Base-by-base conservation (phyloP, 2,888 invertebrate species). In the Andrena minutula region DNA sequence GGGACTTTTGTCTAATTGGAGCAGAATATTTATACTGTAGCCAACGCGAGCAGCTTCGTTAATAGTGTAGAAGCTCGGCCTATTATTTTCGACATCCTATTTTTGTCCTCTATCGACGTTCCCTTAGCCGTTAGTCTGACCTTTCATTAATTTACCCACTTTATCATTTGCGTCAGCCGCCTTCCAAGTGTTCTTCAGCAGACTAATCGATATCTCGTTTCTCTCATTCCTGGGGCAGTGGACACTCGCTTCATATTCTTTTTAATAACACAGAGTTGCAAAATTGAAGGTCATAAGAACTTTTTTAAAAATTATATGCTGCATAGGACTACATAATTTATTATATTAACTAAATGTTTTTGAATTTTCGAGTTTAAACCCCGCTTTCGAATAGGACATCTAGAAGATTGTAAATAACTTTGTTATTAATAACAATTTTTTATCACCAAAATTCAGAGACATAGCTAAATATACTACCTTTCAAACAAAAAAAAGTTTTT, bases 131-230 rank as follows among this genome's bases (percentile, higher is more conserved):
- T 53, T 65, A 56, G 75, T 66, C 58, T 84, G 83, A 83, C 78
- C 83, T 83, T 83, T 73, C 71, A 63, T 85, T 75, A 74, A 75
- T 76, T 75, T 79, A 73, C 32, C 68, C 49, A 47, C 56, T 49
- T 73, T 73, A 69, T 78, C 58, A 51, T 26, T 56, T 56, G 28
- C 35, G 23, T 26, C 69, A 32, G 26, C 60, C 2, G 16, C 53
- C 30, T 30, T 51, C 3, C 2, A n/a, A 66, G 20, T 51, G 30
- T 30, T 6, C 66, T 63, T 12, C 61, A 12, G 8, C 23, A 16
- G 20, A 63, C 35, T 35, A 63, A 63, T 63, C 61, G 35, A 63
- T 63, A 28, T 16, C 20, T 3, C 23, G 10, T 10, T 12, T 56
- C 26, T 56, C 56, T 23, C 56, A 56, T 56, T 56, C 4, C 12